Evolutionary conservation across 2,113 vertebrate genomes (phyloP), one percentile per base, ranked within the genome.

Genomic region (Albula glossodonta): DNA sequence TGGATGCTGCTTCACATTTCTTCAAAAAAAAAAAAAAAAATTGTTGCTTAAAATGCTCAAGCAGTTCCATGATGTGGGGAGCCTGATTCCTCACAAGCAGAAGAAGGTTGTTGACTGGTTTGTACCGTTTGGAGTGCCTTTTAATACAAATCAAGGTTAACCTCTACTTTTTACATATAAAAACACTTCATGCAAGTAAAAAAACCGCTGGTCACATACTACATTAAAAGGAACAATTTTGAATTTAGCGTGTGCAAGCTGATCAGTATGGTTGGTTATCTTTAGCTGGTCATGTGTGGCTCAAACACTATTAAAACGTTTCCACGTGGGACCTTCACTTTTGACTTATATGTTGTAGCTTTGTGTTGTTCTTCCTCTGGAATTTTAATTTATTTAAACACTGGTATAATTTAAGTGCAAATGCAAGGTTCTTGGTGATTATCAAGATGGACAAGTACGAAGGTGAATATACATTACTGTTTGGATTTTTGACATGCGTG

Each of bases 331-430:
- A 74, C 31, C 70, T n/a, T 22, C 70, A 74, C 70, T 74, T 31
- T 74, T 74, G 70, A 74, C 70, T 0, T 10, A 22, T 74, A 56
- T 74, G 70, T 74, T 25, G 70, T 74, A n/a, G n/a, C 70, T 74
- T 74, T 86, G 74, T 82, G 56, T 88, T 86, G 74, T 57, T 81
- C 70, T 13, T 78, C 13, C 6, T 48, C 56, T 52, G 77, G 66
- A 48, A 84, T 51, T 63, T 84, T 15, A 88, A 92, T 90, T 90
- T 93, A 93, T 92, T 94, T 91, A 93, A 93, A 94, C 94, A 95
- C 94, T 95, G 93, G 93, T 94, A 92, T 92, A 92, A 88, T 93
- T 93, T 92, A 91, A 92, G 92, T 92, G 90, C 89, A 92, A 86
- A 89, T 90, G 87, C 48, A 78, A 88, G 86, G 89, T 86, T 91